phyloP scores from a whole-genome alignment of 1,140 invertebrate species.

The Contarinia nasturtii region DNA sequence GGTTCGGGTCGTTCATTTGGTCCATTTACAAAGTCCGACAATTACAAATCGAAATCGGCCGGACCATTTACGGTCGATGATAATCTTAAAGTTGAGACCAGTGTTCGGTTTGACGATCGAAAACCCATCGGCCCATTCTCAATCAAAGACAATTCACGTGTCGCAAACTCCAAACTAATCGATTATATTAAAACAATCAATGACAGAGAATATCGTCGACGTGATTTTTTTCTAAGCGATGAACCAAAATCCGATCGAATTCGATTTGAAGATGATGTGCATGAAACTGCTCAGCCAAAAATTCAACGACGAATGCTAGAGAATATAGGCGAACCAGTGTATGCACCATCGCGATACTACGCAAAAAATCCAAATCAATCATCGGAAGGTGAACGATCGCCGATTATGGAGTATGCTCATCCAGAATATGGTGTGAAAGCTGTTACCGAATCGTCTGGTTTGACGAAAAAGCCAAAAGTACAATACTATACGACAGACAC shows the following conservation, averaged over 20 bases:
- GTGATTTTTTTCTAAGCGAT: constrained; percentile 26
- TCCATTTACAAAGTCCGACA: constrained; percentile 19
- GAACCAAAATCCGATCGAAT: neutral
- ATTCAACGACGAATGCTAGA: constrained; percentile 48
- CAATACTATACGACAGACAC: constrained; percentile 22
- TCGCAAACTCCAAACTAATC: constrained; percentile 32
- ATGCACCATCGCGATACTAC: constrained; percentile 41
- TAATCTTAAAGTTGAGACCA: constrained; percentile 18
- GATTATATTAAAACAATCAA: constrained; percentile 44
- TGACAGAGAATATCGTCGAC: constrained; percentile 33
- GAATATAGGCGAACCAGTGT: constrained; percentile 35
- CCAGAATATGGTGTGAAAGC: constrained; percentile 51
- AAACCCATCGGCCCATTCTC: constrained; percentile 31
- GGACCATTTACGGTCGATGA: constrained; percentile 18
- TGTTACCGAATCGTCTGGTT: constrained; percentile 17
- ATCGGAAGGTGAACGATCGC: constrained; percentile 37
- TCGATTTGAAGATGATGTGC: constrained; percentile 7
- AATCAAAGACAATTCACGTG: constrained; percentile 32
- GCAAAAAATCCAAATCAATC: constrained; percentile 26
- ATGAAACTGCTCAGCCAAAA: constrained; percentile 17
- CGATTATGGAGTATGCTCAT: constrained; percentile 57
- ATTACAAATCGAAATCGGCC: constrained; percentile 10
- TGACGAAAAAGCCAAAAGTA: constrained; percentile 22
- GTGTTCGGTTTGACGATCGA: constrained; percentile 12
- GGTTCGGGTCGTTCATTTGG: constrained; percentile 9